Base-by-base conservation (phyloP, 2,888 invertebrate species). In the Parnassius smintheus region DNA sequence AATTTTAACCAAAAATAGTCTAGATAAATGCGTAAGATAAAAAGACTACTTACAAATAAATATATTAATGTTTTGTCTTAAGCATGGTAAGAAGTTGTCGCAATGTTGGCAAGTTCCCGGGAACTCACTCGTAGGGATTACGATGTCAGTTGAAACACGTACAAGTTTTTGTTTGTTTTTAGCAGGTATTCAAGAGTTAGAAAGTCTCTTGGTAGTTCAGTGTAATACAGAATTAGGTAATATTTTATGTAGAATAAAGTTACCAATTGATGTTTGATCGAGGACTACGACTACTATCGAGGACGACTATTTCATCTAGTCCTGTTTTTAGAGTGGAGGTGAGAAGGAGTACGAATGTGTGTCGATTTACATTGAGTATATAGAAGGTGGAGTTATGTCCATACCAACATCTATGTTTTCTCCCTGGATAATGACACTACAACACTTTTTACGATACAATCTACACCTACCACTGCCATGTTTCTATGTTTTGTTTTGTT, bases 151-250 rank as follows among this genome's bases (percentile, higher is more conserved):
- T 62, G 58, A 55, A 50, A 55, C 44, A 52, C 13, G 42, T 48
- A 45, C 62, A 50, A 45, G 58, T 55, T 54, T 62, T 62, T 62
- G 62, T 62, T 61, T 61, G 55, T 59, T 61, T 57, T 13, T 18
- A 11, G 10, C 13, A 57, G 57, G 35, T 48, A 56, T 56, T 35
- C 56, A 41, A 35, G 35, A 51, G 56, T 56, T 56, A 56, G 50
- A 46, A 42, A 45, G 46, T 22, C 46, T 53, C 55, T 52, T 62
- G 2, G 13, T 44, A 57, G 53, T 42, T 57, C n/a, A 49, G 9
- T 9, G 8, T 44, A 11, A 11, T 2, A 13, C 1, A 13, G 12
- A 49, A 9, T 49, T 13, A 13, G 49, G 9, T 49, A 13, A 49
- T 13, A 12, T 49, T 46, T 46, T n/a, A 12, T 12, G 2, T 46